Conservation (phyloP, 1,140 invertebrate species). For the Arion vulgaris region DNA sequence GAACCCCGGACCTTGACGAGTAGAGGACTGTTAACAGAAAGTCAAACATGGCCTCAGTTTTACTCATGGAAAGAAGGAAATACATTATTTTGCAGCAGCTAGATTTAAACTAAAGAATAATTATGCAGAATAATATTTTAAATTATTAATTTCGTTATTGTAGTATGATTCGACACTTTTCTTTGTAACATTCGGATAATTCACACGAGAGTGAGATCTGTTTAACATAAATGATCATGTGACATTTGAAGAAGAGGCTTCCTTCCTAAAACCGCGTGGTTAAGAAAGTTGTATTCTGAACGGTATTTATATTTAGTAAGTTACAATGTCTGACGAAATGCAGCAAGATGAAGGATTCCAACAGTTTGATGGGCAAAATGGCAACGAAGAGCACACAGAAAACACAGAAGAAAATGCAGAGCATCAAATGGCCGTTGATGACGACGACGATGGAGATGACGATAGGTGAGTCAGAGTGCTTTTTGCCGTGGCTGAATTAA, state of each 20-base stretch:
- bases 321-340: constrained; percentile 35
- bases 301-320: not conserved
- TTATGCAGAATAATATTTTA: too few species aligned
- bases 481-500: too few species aligned
- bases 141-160: too few species aligned
- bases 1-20: too few species aligned
- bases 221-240: constrained; percentile 29
- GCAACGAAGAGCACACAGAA: constrained; percentile 5
- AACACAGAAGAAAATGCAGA: constrained; percentile 18
- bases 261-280: not conserved
- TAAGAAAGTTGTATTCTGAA: not conserved
- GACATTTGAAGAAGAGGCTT: constrained; percentile 20
- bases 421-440: constrained; percentile 13
- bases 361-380: constrained; percentile 23
- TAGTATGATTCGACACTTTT: too few species aligned
- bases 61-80: too few species aligned
- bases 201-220: not conserved
- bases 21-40: too few species aligned
- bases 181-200: too few species aligned
- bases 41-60: too few species aligned
- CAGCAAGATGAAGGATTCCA: constrained; percentile 22
- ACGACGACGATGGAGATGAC: constrained; percentile 43
- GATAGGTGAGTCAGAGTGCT: constrained; percentile 38
- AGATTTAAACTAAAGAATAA: too few species aligned
- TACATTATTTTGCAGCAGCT: too few species aligned